Percentiles rank a stretch among this genome's conserved stretches.
Evolutionary conservation across 2,113 vertebrate genomes (phyloP).

Genomic region (Picathartes gymnocephalus): DNA sequence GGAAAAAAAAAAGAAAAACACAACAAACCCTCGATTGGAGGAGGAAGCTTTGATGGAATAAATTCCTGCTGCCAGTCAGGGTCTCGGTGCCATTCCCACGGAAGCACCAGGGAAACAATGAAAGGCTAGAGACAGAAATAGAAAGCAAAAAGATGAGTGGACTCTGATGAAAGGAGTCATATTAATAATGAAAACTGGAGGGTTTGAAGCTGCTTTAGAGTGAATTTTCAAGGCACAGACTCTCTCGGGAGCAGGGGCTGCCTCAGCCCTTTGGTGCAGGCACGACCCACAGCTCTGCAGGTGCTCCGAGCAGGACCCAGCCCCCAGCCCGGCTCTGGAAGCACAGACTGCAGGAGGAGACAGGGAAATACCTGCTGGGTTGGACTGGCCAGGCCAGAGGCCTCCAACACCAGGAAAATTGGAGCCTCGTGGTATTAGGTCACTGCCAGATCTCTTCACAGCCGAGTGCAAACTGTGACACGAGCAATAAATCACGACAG

Average conservation of each 20-base stretch:
- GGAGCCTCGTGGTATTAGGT: not conserved
- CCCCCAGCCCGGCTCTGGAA: not conserved
- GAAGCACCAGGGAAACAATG: not conserved
- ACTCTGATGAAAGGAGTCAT: constrained; percentile 3
- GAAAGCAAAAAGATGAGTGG: constrained; percentile 16
- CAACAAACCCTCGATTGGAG: not conserved
- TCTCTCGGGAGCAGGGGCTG: not conserved
- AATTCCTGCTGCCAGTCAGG: not conserved
- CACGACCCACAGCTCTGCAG: not conserved
- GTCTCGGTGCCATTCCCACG: not conserved
- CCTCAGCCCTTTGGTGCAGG: not conserved
- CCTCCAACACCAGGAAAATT: not conserved
- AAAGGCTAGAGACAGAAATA: not conserved
- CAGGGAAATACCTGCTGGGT: not conserved
- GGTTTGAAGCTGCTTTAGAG: constrained; percentile 31
- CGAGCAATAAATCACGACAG: not conserved
- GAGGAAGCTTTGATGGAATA: constrained; percentile 22
- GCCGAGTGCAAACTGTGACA: constrained; percentile 13
- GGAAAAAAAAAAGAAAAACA: too few species aligned
- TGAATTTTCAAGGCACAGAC: not conserved
- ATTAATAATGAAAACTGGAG: constrained; percentile 23
- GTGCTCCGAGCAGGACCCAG: not conserved
- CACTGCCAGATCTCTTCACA: constrained; percentile 6
- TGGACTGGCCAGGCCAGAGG: not conserved
- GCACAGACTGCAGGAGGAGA: not conserved